Evolutionary conservation across 2,888 invertebrate species (phyloP).

Genomic region (Drosophila fulvimacula): DNA sequence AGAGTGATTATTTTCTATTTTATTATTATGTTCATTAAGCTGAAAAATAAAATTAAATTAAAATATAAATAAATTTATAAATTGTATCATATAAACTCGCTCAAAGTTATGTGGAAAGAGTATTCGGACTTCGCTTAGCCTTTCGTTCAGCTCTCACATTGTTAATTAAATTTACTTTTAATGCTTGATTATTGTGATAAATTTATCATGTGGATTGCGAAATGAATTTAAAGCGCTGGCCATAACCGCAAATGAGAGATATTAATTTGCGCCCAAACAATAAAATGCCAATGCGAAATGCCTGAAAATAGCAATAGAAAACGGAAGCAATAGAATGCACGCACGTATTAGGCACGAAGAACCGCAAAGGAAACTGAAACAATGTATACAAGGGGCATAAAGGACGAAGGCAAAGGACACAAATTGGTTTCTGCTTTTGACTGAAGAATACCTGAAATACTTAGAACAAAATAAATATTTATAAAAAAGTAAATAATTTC

Average conservation of each 20-base stretch:
- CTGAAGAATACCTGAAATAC: slow-evolving; percentile 39
- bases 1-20: background rate
- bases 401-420: slow-evolving; percentile 22
- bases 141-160: background rate
- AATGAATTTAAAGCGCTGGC: slow-evolving; percentile 55
- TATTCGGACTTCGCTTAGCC: background rate
- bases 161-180: slow-evolving; percentile 39
- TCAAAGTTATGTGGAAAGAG: too few species aligned
- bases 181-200: slow-evolving; percentile 35
- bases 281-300: slow-evolving; percentile 27
- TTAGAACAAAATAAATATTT: slow-evolving; percentile 8
- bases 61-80: too few species aligned
- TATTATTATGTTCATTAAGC: background rate
- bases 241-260: slow-evolving; percentile 61
- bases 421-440: slow-evolving; percentile 32
- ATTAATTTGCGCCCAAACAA: slow-evolving; percentile 60
- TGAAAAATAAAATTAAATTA: too few species aligned
- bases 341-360: background rate
- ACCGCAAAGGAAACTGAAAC: slow-evolving; percentile 24
- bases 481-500: too few species aligned
- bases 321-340: slow-evolving; percentile 4
- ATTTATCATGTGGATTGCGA: slow-evolving; percentile 35
- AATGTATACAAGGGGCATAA: slow-evolving; percentile 8
- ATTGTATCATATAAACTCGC: too few species aligned
- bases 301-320: slow-evolving; percentile 7